Evolutionary conservation across 2,888 invertebrate species (phyloP), one percentile per base, ranked within the genome.

Genomic region (Molorchus minor): DNA sequence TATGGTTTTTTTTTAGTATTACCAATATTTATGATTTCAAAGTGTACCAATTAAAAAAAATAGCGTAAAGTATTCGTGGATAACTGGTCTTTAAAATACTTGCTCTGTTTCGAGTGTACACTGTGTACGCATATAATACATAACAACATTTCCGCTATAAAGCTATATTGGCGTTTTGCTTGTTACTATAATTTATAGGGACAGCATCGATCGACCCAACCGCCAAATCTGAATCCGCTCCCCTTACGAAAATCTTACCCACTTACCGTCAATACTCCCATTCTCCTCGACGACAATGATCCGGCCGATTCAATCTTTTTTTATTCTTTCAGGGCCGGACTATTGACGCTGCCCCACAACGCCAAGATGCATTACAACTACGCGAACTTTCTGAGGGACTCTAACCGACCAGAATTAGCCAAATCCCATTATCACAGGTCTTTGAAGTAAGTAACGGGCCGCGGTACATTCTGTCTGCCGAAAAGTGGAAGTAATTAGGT

Each of bases 341-440:
- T 94, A 55, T 84, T 87, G 66, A 88, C 89, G 10, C 80, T 93
- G 49, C 94, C 94, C 0, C 89, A 91, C 81, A 95, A 94, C 78
- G 93, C 94, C 55, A 94, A 94, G 82, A 88, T 93, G 82, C 93
- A 94, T 82, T 94, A 93, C 83, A 94, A 94, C 83, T 93, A 90
- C 75, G 94, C 90, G 41, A 94, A 94, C 84, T 90, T 90, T 79
- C 84, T 92, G 69, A 87, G 91, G 77, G 93, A 94, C 78, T 84
- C 87, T 40, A 89, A 89, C 35, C 85, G 89, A 71, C 86, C 86
- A 58, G 88, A 89, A 68, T 84, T 85, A 63, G 93, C 94, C 16
- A 87, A 89, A 67, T 82, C 86, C 69, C 93, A 93, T 81, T 94
- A 94, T 81, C 86, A 87, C 72, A 87, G 87, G 77, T 92, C 94